Base-by-base conservation (phyloP, 2,113 vertebrate genomes). In the Lucifuga dentata region DNA sequence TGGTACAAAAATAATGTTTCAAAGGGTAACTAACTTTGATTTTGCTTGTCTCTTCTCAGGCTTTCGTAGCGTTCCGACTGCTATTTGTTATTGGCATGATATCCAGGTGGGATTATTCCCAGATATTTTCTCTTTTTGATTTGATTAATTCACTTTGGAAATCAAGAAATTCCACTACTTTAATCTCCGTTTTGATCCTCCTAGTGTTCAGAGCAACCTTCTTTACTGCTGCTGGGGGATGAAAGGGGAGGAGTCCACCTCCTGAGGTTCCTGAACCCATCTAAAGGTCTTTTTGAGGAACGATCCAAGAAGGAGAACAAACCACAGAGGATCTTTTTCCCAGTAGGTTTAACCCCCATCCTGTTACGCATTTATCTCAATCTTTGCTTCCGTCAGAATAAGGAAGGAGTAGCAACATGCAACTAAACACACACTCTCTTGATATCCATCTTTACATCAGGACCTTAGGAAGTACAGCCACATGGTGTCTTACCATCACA, bases 211-310 rank as follows among this genome's bases (percentile, higher is more conserved):
- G 83, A 69, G 16, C 63, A 29, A 1, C 58, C 49, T 5, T 91
- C 88, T 17, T 49, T 91, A 36, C 65, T 88, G 63, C 36, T 90
- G 5, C 77, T 89, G 81, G 85, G 86, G 15, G 85, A 91, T 57
- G 88, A 91, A 38, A 89, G 46, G 17, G 90, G 89, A 53, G 83
- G 76, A 15, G 53, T 91, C 13, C 81, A 83, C 40, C 40, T 92
- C 40, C 23, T 93, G 60, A 71, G 78, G 72, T 88, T 89, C 62
- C 78, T 92, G 40, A 63, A 80, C 8, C 86, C 83, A 13, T 76
- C 39, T 2, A 75, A 78, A 35, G 75, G 78, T 24, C 63, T 92
- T 58, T 91, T 91, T 68, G 89, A 86, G 36, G 88, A 56, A 2
- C 61, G 60, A 4, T 75, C 86, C 23, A 83, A 55, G 23, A 60